These are phyloP conservation scores for Polymixis flavicincta DNA, from an alignment of 2,888 invertebrate genomes.

Conservation along the genomic window DNA sequence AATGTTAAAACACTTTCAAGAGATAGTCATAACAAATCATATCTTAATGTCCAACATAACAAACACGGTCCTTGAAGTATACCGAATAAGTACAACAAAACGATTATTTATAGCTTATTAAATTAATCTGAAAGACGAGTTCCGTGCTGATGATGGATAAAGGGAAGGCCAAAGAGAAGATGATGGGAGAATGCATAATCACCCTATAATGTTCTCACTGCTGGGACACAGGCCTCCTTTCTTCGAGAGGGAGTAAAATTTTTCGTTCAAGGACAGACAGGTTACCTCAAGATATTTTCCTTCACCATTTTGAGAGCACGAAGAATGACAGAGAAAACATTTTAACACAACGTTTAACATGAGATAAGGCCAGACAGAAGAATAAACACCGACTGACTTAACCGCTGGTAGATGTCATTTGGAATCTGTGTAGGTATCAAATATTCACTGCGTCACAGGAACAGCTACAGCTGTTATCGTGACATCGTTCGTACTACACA, in stretches of 20 bases:
- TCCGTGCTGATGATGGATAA: neutral
- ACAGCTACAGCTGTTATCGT: too few species aligned
- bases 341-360: neutral
- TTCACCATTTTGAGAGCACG: too few species aligned
- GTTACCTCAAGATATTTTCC: too few species aligned
- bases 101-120: neutral
- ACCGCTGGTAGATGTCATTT: neutral
- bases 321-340: too few species aligned
- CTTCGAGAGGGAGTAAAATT: too few species aligned
- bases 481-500: too few species aligned
- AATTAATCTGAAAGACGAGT: neutral
- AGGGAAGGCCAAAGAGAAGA: neutral
- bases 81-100: constrained; percentile 11
- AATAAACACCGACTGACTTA: neutral
- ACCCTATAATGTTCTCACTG: too few species aligned
- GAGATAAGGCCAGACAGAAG: neutral
- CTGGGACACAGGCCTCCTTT: too few species aligned
- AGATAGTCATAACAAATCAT: constrained; percentile 46
- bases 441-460: too few species aligned
- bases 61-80: constrained; percentile 21
- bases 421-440: neutral
- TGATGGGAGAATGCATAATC: neutral
- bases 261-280: too few species aligned
- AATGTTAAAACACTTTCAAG: constrained; percentile 15
- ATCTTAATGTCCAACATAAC: constrained; percentile 24